Conservation (phyloP, 2,888 invertebrate species). For the Monoplex corrugatus region DNA sequence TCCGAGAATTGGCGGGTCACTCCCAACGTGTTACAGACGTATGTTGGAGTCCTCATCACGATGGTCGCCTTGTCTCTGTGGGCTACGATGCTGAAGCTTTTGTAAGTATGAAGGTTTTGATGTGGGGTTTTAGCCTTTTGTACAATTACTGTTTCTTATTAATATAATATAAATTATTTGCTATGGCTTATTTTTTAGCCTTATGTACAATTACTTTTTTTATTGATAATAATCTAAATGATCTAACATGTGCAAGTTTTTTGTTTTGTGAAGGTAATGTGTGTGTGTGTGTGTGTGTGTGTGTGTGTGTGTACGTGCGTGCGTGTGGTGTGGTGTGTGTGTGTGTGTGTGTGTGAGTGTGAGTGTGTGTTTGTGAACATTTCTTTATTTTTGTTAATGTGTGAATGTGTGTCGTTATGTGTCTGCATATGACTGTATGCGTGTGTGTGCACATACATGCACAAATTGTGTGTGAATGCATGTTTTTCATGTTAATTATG, state of each 20-base stretch:
- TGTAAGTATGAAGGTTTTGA: slow-evolving; percentile 82
- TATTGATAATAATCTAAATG: too few species aligned
- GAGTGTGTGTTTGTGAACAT: not conserved
- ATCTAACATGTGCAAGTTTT: too few species aligned
- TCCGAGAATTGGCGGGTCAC: slow-evolving; percentile 82
- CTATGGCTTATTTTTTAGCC: too few species aligned
- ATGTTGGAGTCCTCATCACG: slow-evolving; percentile 88
- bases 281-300: not conserved
- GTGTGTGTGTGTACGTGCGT: not conserved
- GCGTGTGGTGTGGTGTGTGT: not conserved
- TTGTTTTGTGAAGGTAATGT: not conserved
- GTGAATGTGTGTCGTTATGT: not conserved
- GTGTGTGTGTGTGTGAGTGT: not conserved
- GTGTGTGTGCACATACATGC: not conserved
- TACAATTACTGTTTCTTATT: too few species aligned
- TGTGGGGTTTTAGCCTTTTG: not conserved
- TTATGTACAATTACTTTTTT: too few species aligned
- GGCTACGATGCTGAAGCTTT: slow-evolving; percentile 88
- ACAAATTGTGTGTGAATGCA: not conserved
- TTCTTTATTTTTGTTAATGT: not conserved
- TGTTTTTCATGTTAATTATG: too few species aligned
- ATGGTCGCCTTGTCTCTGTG: slow-evolving; percentile 86
- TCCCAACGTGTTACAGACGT: slow-evolving; percentile 84
- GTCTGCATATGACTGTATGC: not conserved
- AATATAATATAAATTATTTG: too few species aligned